phyloP scores from a whole-genome alignment of 2,888 invertebrate genomes.

The Chloroclysta siterata region DNA sequence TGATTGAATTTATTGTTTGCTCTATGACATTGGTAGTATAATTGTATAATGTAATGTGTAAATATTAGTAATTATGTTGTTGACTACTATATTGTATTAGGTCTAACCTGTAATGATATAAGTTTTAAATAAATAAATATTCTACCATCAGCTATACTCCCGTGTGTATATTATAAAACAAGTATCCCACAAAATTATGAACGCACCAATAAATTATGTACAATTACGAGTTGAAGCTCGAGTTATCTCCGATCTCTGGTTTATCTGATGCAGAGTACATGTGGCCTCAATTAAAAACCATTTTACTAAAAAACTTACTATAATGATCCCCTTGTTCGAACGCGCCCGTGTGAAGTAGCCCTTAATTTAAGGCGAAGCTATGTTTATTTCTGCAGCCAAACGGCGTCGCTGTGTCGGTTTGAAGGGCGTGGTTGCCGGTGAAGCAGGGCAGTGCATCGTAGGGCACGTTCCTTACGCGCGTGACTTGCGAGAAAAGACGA shows the following conservation, averaged over 20 bases:
- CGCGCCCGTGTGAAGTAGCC: constrained; percentile 61
- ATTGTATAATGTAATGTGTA: too few species aligned
- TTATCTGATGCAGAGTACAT: constrained; percentile 69
- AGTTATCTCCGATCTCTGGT: constrained; percentile 66
- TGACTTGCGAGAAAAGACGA: too few species aligned
- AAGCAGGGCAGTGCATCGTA: too few species aligned
- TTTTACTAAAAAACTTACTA: constrained; percentile 59
- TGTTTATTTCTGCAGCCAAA: background rate
- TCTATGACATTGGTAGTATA: too few species aligned
- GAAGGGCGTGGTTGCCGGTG: too few species aligned
- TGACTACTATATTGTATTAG: too few species aligned
- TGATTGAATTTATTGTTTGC: too few species aligned
- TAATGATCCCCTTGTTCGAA: constrained; percentile 61
- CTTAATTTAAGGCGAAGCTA: constrained; percentile 60
- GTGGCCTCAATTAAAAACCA: constrained; percentile 75
- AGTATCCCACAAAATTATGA: constrained; percentile 47
- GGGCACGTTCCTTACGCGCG: too few species aligned
- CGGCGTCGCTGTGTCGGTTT: too few species aligned
- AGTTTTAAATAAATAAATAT: background rate
- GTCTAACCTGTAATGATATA: too few species aligned
- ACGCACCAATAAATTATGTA: constrained; percentile 49
- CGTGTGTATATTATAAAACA: background rate
- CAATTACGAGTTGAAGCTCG: constrained; percentile 52
- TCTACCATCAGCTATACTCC: background rate
- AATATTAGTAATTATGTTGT: too few species aligned